Base-by-base conservation (phyloP, 2,797 vertebrate species). In the Simalia tracyae region DNA sequence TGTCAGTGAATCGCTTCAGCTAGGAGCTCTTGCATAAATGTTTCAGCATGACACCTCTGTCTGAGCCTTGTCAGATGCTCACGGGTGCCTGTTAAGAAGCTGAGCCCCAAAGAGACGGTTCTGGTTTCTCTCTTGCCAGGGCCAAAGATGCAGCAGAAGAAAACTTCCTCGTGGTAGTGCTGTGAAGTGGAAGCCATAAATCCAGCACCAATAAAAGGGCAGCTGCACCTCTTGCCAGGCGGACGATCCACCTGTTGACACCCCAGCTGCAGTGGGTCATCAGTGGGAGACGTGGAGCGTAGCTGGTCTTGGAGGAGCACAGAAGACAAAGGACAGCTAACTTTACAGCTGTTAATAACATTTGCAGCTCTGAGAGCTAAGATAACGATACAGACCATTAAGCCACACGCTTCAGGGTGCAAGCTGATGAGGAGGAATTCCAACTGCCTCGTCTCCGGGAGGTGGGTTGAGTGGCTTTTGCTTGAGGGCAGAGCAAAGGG, bases 311-410 rank as follows among this genome's bases (percentile, higher is more conserved):
- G 14, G 63, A 2, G 36, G 42, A 2, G 1, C 7, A 1, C 5
- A 3, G 2, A 15, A 22, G 28, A 56, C 56, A 72, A 86, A 0
- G 0, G 68, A 1, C 84, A 84, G 94, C 6, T 93, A 93, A 91
- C 95, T 94, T 91, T 92, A 91, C 90, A 87, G 91, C 90, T 92
- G 91, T 94, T 89, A 95, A 96, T 94, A 95, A 95, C 57, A 2
- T 61, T 89, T 1, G 0, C 91, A 95, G 96, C 31, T 50, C 93
- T 2, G 0, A 0, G 0, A 90, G 94, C 28, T 84, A 89, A 92
- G 93, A 89, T 93, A 95, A 96, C 1, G 64, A 95, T 2, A 89
- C 0, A n/a, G 95, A 31, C 94, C 94, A 96, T 96, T 96, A 96
- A 93, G 94, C 76, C 86, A 72, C 0, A 0, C 0, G 0, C 90